Percentiles rank a stretch among this genome's conserved stretches.
phyloP scores from a whole-genome alignment of 2,888 invertebrate species.

The Eupithecia pulchellata region DNA sequence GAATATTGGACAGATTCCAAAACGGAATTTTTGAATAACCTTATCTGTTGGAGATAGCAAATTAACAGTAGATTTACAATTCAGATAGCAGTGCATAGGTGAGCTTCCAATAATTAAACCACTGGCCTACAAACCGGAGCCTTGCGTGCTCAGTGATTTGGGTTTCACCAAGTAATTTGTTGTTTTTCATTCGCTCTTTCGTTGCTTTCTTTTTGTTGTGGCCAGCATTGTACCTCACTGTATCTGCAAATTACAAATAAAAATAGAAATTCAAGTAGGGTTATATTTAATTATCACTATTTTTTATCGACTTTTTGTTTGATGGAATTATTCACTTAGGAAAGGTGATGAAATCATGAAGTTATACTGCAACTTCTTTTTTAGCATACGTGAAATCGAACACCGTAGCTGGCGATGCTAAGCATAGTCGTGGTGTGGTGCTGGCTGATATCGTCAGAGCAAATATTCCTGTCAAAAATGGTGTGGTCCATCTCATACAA shows the following conservation, averaged over 20 bases:
- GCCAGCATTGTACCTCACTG: not conserved
- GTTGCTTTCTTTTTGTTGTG: not conserved
- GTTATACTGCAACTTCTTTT: slow-evolving; percentile 41
- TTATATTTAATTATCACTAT: not conserved
- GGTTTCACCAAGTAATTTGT: slow-evolving; percentile 9
- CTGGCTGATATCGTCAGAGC: slow-evolving; percentile 94
- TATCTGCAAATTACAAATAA: not conserved
- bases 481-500: slow-evolving; percentile 96
- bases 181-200: not conserved
- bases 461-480: slow-evolving; percentile 96
- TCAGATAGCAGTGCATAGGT: slow-evolving; percentile 35
- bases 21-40: slow-evolving; percentile 20
- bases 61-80: slow-evolving; percentile 43
- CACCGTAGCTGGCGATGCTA: slow-evolving; percentile 91
- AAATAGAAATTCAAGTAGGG: not conserved
- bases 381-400: slow-evolving; percentile 94
- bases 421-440: slow-evolving; percentile 93
- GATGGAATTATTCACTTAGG: not conserved
- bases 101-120: slow-evolving; percentile 39
- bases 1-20: slow-evolving; percentile 28
- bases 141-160: slow-evolving; percentile 14
- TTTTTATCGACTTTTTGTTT: not conserved
- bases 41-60: slow-evolving; percentile 32
- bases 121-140: slow-evolving; percentile 21
- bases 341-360: not conserved